Evolutionary conservation across 2,888 invertebrate species (phyloP).

Genomic region (Papilio elwesi): DNA sequence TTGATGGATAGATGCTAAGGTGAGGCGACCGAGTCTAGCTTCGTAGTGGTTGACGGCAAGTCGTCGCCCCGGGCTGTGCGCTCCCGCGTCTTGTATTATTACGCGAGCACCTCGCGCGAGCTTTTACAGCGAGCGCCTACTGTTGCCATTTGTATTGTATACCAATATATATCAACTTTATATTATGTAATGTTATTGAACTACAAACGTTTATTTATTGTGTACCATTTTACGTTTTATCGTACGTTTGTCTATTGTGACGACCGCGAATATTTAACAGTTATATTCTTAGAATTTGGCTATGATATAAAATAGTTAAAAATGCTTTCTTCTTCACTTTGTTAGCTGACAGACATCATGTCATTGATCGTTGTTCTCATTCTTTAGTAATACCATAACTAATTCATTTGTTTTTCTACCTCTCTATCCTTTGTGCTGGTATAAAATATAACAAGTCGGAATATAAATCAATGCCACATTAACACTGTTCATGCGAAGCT

Average conservation of each 20-base stretch:
- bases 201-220: not conserved
- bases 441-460: conserved; percentile 32
- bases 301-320: not conserved
- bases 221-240: too few species aligned
- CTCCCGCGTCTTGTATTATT: conserved; percentile 36
- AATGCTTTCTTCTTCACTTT: not conserved
- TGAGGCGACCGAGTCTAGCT: conserved; percentile 45
- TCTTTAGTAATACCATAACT: not conserved
- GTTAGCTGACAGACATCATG: not conserved
- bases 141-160: conserved; percentile 25
- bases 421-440: conserved; percentile 5
- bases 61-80: conserved; percentile 28
- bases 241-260: too few species aligned
- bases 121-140: conserved; percentile 21
- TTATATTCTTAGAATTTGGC: not conserved
- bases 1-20: conserved; percentile 10
- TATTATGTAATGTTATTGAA: not conserved
- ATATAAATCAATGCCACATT: conserved; percentile 47
- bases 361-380: not conserved
- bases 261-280: not conserved
- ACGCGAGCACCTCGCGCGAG: conserved; percentile 21
- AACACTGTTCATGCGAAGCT: conserved; percentile 60
- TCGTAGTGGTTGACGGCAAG: conserved; percentile 24
- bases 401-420: conserved; percentile 19
- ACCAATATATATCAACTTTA: not conserved